Conservation (phyloP, 2,797 vertebrate species). For the Meda fulgida region DNA sequence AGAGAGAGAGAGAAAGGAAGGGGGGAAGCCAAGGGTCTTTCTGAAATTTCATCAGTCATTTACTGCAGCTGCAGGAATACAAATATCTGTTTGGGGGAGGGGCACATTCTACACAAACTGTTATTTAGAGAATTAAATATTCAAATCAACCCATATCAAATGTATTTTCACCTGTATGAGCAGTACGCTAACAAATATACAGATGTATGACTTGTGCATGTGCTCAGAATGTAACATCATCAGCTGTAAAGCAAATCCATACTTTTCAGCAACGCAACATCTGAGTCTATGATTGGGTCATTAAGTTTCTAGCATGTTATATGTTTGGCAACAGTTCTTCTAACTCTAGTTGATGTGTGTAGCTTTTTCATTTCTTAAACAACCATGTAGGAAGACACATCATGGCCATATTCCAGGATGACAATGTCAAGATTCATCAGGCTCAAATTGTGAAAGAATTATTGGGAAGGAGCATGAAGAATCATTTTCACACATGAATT, state of each 20-base stretch:
- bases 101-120: not conserved
- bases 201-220: not conserved
- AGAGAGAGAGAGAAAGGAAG: not conserved
- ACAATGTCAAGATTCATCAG: too few species aligned
- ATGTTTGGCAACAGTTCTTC: too few species aligned
- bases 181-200: not conserved
- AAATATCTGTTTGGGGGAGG: not conserved
- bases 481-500: too few species aligned
- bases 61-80: constrained; percentile 24
- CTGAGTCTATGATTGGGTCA: not conserved
- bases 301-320: too few species aligned
- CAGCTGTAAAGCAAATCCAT: not conserved
- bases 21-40: constrained; percentile 1
- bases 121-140: not conserved
- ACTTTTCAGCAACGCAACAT: not conserved
- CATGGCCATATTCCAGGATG: too few species aligned
- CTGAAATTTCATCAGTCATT: constrained; percentile 42
- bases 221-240: not conserved
- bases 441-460: too few species aligned
- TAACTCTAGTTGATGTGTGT: too few species aligned
- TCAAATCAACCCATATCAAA: not conserved
- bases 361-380: too few species aligned
- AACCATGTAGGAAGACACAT: too few species aligned
- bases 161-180: not conserved
- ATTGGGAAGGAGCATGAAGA: too few species aligned